Base-by-base conservation (phyloP, 2,888 invertebrate species). In the Diarsia mendica region DNA sequence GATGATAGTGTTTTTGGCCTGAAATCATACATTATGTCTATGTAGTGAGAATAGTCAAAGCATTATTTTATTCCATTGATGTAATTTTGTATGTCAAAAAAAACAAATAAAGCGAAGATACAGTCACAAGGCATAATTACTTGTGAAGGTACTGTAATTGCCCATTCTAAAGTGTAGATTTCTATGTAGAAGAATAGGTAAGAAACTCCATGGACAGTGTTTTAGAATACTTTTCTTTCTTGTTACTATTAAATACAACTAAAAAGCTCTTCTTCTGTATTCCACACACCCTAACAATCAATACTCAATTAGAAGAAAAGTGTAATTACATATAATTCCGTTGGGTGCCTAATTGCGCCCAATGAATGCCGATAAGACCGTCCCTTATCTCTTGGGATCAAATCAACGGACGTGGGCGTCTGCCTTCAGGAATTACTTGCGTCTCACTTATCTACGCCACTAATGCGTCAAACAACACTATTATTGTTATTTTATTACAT, bases 311-410 rank as follows among this genome's bases (percentile, higher is more conserved):
- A 28, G 15, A 3, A 46, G 23, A 51, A 60, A 15, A 46, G n/a
- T 53, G 44, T 75, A 67, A 68, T 78, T 60, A 46, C 23, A 15
- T 51, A 18, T 51, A 18, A 69, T 69, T 61, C 20, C 46, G 33
- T 69, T 33, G 23, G 46, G 20, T 20, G 15, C 10, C 51, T 77
- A 75, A 64, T 53, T 64, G 64, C 28, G 82, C 11, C 18, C 58
- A 82, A 76, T 67, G 46, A 67, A 75, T 67, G 55, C 23, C 44
- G 58, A 75, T 64, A 64, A n/a, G 46, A 23, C n/a, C n/a, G 51
- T 18, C 4, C 51, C 28, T 79, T 82, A 75, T 79, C 79, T 82
- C 76, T 3, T 18, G 82, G 79, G 64, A 82, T 82, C 64, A 75
- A 82, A 75, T 79, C 67, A 65, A 64, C 44, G 51, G 33, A 0